phyloP scores from a whole-genome alignment of 2,888 invertebrate species.

The Brenthis ino region DNA sequence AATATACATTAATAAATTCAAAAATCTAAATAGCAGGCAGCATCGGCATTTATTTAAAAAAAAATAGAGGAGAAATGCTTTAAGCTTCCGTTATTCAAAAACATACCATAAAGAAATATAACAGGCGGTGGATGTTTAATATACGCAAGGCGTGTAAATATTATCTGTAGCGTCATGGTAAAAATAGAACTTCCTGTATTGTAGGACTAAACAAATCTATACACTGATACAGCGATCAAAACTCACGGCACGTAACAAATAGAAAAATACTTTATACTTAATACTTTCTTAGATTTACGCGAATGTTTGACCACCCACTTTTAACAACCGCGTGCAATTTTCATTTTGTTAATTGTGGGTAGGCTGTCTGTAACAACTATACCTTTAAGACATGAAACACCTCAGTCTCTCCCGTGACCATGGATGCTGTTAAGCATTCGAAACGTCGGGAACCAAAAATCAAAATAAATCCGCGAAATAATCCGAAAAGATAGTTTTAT shows the following conservation, averaged over 20 bases:
- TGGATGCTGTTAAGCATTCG: too few species aligned
- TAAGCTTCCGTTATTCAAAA: slow-evolving; percentile 5
- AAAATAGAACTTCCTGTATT: slow-evolving; percentile 46
- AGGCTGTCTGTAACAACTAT: too few species aligned
- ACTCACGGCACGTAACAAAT: neutral
- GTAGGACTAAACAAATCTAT: slow-evolving; percentile 20
- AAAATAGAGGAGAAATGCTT: neutral
- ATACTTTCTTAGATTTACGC: too few species aligned
- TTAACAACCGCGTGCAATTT: too few species aligned
- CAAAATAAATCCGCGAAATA: too few species aligned
- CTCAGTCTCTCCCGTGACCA: too few species aligned
- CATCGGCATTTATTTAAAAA: neutral
- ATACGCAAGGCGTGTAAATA: slow-evolving; percentile 40
- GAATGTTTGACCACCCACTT: too few species aligned
- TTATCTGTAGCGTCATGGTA: slow-evolving; percentile 40
- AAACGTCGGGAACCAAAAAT: too few species aligned
- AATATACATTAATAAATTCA: too few species aligned
- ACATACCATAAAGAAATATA: slow-evolving; percentile 19
- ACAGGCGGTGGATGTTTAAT: slow-evolving; percentile 34
- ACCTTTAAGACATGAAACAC: too few species aligned
- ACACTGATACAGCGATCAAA: slow-evolving; percentile 1
- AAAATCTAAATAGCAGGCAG: neutral
- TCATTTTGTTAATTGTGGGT: too few species aligned
- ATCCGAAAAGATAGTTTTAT: too few species aligned
- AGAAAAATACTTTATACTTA: neutral